phyloP scores from a whole-genome alignment of 2,888 invertebrate species.

The Brachycybe producta region DNA sequence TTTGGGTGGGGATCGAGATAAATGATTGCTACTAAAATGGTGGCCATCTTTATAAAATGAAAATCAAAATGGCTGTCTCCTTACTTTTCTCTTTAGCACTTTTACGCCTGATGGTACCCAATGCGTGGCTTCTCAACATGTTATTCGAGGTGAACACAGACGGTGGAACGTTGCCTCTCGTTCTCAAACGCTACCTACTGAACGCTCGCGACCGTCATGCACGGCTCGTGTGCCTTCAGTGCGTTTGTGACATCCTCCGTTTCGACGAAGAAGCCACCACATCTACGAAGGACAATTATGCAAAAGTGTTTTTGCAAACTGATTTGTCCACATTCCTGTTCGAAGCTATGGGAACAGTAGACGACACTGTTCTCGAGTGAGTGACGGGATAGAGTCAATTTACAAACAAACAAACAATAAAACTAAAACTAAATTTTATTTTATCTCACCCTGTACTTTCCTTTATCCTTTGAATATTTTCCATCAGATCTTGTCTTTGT shows the following conservation, averaged over 20 bases:
- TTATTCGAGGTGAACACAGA: constrained; percentile 1
- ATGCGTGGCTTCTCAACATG: not conserved
- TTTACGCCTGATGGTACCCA: not conserved
- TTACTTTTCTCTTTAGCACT: not conserved
- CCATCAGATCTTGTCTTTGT: constrained; percentile 20
- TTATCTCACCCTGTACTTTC: not conserved
- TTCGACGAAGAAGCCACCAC: not conserved
- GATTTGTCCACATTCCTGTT: constrained; percentile 17
- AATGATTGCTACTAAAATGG: not conserved
- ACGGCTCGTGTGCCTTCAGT: not conserved
- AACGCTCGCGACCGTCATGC: not conserved
- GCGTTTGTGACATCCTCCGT: not conserved
- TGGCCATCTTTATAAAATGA: too few species aligned
- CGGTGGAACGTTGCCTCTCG: constrained; percentile 9
- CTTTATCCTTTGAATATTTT: not conserved
- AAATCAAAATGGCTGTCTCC: not conserved
- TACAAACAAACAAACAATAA: too few species aligned
- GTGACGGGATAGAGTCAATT: constrained; percentile 11
- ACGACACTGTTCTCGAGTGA: constrained; percentile 21
- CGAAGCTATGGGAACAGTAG: constrained; percentile 16
- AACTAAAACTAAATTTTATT: not conserved
- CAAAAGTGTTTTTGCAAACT: not conserved
- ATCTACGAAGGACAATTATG: not conserved
- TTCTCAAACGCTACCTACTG: constrained; percentile 7
- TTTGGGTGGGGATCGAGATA: too few species aligned